These are phyloP conservation scores for Epizoanthus rinbou DNA, from an alignment of 92 coral and sea anemone genomes.

Conservation along the genomic window DNA sequence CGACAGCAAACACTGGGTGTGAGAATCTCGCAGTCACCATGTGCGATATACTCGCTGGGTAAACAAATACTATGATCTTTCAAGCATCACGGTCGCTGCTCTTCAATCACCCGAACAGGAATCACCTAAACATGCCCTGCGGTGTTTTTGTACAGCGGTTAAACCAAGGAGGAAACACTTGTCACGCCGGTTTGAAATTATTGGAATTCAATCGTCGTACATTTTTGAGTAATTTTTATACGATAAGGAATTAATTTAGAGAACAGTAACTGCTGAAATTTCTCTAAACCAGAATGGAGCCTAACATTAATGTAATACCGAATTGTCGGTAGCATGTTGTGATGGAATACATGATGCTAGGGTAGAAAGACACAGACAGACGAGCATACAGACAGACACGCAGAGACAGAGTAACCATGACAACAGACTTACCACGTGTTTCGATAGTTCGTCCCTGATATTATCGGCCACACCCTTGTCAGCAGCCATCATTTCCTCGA, in stretches of 20 bases:
- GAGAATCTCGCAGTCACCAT: no score
- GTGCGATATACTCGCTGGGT: background rate
- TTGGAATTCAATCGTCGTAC: no score
- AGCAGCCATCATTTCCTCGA: conserved; percentile 87
- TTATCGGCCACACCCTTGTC: conserved; percentile 61
- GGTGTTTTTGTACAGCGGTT: conserved; percentile 8
- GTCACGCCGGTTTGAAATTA: background rate
- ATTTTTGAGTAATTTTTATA: no score
- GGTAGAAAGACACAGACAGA: background rate
- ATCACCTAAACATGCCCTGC: background rate
- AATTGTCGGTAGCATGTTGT: no score
- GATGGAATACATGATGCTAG: background rate
- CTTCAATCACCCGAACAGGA: background rate
- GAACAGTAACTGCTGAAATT: no score
- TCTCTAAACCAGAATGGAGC: no score
- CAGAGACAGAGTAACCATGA: background rate
- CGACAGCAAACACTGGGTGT: background rate
- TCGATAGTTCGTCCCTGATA: conserved; percentile 86
- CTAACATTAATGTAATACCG: no score
- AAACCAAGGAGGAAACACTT: background rate
- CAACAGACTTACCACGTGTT: conserved; percentile 84
- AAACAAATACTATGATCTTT: conserved; percentile 10
- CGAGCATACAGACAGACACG: background rate
- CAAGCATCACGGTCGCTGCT: background rate
- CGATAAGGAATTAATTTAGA: no score